phyloP scores from a whole-genome alignment of 2,797 vertebrate genomes.

The Acomys russatus region DNA sequence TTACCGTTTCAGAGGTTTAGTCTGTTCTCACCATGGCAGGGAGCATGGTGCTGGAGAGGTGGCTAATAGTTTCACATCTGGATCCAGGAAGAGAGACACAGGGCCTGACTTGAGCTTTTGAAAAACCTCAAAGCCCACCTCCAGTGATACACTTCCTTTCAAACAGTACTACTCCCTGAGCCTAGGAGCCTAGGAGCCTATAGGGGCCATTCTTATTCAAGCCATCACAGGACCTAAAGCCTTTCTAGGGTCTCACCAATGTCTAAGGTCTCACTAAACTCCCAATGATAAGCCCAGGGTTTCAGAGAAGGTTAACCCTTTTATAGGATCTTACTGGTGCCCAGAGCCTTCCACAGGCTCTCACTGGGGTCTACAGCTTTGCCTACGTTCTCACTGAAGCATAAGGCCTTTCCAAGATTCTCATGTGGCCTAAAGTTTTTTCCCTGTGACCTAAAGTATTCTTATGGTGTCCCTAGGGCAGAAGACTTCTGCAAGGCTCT shows the following conservation, averaged over 20 bases:
- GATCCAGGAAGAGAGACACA: not conserved
- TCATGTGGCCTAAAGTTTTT: not conserved
- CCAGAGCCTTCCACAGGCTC: not conserved
- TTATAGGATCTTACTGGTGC: not conserved
- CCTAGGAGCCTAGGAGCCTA: not conserved
- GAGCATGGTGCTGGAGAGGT: not conserved
- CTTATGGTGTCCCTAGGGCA: not conserved
- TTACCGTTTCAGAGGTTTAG: not conserved
- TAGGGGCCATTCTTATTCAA: not conserved
- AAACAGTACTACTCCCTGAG: not conserved
- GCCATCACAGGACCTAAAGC: not conserved
- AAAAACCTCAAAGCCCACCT: not conserved
- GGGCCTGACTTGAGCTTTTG: not conserved
- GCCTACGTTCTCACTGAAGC: not conserved
- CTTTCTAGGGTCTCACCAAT: not conserved
- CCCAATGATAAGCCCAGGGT: not conserved
- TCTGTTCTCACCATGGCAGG: not conserved
- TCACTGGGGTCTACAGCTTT: not conserved
- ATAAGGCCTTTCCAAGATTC: not conserved
- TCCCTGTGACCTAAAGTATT: not conserved
- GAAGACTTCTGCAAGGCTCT: not conserved
- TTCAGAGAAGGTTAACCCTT: not conserved
- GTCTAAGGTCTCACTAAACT: not conserved
- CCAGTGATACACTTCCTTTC: not conserved
- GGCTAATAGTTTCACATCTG: not conserved